phyloP scores from a whole-genome alignment of 2,888 invertebrate genomes.

The Mesodorylaimus sp. region DNA sequence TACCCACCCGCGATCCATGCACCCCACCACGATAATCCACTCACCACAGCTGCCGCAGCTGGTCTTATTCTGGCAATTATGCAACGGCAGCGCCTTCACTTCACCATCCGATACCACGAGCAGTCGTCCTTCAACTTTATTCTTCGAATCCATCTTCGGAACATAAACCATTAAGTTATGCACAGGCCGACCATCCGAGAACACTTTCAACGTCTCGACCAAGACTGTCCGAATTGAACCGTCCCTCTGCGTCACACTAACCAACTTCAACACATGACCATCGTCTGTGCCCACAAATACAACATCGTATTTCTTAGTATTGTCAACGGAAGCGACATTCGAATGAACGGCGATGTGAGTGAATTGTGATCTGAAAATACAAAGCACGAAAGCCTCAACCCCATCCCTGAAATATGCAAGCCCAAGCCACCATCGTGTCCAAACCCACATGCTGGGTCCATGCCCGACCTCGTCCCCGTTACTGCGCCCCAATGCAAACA shows the following conservation, averaged over 20 bases:
- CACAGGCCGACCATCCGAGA: slow-evolving; percentile 13
- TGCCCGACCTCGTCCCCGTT: no score
- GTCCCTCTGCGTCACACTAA: slow-evolving; percentile 14
- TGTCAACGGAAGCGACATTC: slow-evolving; percentile 66
- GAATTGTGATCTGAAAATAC: no score
- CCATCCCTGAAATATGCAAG: no score
- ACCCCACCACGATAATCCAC: no score
- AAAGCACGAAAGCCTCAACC: no score
- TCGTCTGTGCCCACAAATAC: slow-evolving; percentile 68
- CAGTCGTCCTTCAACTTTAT: slow-evolving; percentile 38
- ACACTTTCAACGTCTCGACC: slow-evolving; percentile 53
- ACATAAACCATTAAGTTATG: slow-evolving; percentile 25
- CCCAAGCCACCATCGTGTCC: no score
- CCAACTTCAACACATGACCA: slow-evolving; percentile 22
- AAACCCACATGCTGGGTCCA: no score
- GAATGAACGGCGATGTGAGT: slow-evolving; percentile 80
- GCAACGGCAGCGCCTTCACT: slow-evolving; percentile 64
- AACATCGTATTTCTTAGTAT: slow-evolving; percentile 52
- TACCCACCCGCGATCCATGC: no score
- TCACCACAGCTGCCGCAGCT: slow-evolving; percentile 57
- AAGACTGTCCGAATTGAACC: slow-evolving; percentile 45
- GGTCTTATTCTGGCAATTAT: slow-evolving; percentile 58
- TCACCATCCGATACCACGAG: slow-evolving; percentile 72
- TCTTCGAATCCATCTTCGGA: slow-evolving; percentile 13
- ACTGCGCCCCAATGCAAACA: no score